Base-by-base conservation (phyloP, 2,797 vertebrate genomes). In the Myripristis murdjan region DNA sequence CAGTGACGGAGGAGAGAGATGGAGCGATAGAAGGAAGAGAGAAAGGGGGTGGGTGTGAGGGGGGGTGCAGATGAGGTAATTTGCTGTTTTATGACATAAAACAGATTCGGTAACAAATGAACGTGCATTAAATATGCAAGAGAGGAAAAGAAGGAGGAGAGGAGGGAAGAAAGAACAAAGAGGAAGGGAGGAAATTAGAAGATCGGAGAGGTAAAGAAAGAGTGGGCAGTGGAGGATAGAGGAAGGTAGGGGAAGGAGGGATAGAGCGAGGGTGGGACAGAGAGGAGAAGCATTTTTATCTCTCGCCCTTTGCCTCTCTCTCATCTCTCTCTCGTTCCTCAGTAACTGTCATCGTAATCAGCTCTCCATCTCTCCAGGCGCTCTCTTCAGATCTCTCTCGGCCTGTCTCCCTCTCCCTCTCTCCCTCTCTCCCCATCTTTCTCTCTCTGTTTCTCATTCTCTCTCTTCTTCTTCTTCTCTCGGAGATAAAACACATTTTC, bases 101-200 rank as follows among this genome's bases (percentile, higher is more conserved):
- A 85, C 78, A 81, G 66, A 82, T 85, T 73, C 83, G 75, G 61
- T 74, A 79, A 22, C 67, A 84, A 85, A 91, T 86, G 83, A 87
- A 83, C 53, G 61, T 65, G 49, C 87, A 87, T 91, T 80, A 91
- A 93, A 90, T 90, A 92, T 90, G 88, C 55, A 89, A 43, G 73
- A 86, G 79, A 72, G 44, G 48, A 33, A 57, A n/a, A 52, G 66
- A 74, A 59, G 49, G 51, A 60, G 2, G 46, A 15, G 18, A 60
- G 65, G 33, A 43, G 35, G 55, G n/a, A 31, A 20, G 46, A 53
- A 67, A 53, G 72, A n/a, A n/a, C n/a, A n/a, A n/a, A n/a, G n/a
- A n/a, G n/a, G n/a, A n/a, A n/a, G n/a, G n/a, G n/a, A n/a, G n/a
- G n/a, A n/a, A n/a, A n/a, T n/a, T n/a, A n/a, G n/a, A n/a, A n/a